A percentile compares a stretch with the other conserved stretches of the same genome.
Evolutionary conservation across 2,113 vertebrate species (phyloP).

Genomic region (Cathartes aura): DNA sequence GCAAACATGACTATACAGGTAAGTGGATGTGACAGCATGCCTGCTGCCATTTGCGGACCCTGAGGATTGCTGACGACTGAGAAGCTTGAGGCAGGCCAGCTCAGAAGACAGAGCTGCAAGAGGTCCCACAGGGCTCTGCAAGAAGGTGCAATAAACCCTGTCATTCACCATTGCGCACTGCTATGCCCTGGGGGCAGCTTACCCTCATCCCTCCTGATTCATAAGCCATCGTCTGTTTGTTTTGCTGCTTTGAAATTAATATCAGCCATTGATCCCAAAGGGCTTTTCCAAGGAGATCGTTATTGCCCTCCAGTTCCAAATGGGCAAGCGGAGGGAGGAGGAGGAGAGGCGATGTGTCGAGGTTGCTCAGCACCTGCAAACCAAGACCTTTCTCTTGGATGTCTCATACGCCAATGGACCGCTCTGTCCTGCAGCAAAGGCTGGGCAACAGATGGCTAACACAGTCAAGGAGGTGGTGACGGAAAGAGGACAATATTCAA

Average conservation of each 20-base stretch:
- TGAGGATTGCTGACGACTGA: neutral
- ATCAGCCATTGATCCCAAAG: neutral
- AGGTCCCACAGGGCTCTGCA: neutral
- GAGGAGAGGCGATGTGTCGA: rapidly evolving
- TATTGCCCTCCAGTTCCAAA: neutral
- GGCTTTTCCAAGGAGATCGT: neutral
- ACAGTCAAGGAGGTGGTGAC: neutral
- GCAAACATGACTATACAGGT: neutral
- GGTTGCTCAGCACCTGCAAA: neutral
- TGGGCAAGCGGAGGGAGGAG: neutral
- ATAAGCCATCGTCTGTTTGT: neutral
- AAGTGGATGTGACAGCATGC: neutral
- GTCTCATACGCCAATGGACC: rapidly evolving
- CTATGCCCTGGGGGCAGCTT: neutral
- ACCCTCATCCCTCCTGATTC: neutral
- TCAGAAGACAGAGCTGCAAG: neutral
- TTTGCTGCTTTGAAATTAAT: neutral
- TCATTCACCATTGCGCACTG: neutral
- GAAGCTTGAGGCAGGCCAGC: neutral
- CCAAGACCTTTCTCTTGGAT: neutral
- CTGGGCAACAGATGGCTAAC: neutral
- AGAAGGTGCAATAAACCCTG: neutral
- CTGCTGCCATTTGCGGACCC: neutral
- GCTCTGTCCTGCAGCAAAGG: neutral
- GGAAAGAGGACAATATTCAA: neutral